Base-by-base conservation (phyloP, 2,888 invertebrate species). In the Drymonia ruficornis region DNA sequence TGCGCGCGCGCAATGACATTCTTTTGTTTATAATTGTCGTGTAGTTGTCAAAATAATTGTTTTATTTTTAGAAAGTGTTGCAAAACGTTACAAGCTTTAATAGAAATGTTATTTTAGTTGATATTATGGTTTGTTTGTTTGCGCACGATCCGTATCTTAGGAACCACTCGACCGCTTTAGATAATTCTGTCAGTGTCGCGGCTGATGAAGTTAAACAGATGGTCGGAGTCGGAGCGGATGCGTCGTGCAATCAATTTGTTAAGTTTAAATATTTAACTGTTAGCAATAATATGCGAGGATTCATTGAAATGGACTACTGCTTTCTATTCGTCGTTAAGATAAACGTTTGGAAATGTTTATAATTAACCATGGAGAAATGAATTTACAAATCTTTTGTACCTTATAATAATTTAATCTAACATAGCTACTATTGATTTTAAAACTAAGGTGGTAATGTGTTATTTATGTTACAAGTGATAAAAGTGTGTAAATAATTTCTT, bases 41-140 rank as follows among this genome's bases (percentile, higher is more conserved):
- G 58, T 55, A 80, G 62, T 67, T 76, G 80, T 81, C 80, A 79
- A 68, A 75, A 75, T 62, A 34, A 31, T 9, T 29, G 7, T 38
- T 58, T 65, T 54, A 43, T 40, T 52, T 36, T 38, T 46, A 23
- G 18, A 38, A 38, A 38, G 38, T 38, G 4, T 11, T n/a, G 36
- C n/a, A 4, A 36, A 36, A 36, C n/a, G n/a, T 3, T 36, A 36
- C 36, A n/a, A 15, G 40, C 38, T 15, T 29, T 40, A 50, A 40
- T 40, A 16, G 19, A 43, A 43, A 19, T 43, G 18, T 54, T 49
- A 42, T 44, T 56, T 52, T 15, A 45, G 44, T 42, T 34, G 47
- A 55, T 53, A 46, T 6, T 50, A 28, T 44, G 47, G 15, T 36
- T 49, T 46, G 16, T 48, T 40, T 59, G 52, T 51, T 29, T 2